These are phyloP conservation scores for Menura novaehollandiae DNA, from an alignment of 2,113 vertebrate species.

Conservation along the genomic window DNA sequence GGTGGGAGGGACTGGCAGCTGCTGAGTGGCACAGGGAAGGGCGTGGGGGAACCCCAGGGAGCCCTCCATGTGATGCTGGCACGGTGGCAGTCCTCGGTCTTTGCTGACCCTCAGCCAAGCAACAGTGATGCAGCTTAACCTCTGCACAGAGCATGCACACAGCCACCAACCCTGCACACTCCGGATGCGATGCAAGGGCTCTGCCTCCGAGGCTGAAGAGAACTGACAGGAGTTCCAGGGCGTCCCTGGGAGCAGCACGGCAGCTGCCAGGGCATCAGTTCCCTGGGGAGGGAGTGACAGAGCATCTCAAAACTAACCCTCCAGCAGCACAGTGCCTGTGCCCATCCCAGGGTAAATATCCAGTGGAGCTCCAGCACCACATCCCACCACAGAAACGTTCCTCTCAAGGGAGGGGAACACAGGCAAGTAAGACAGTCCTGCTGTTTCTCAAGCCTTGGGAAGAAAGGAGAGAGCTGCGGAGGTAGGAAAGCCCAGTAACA, in stretches of 20 bases:
- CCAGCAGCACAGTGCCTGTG: background rate
- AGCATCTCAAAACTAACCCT: background rate
- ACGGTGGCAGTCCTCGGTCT: background rate
- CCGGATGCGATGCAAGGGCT: accelerated
- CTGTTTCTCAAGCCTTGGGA: background rate
- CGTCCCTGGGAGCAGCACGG: background rate
- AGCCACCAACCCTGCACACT: accelerated
- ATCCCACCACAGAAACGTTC: background rate
- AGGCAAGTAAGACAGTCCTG: background rate
- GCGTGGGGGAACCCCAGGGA: background rate
- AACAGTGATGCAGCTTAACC: background rate
- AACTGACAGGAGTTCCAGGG: background rate
- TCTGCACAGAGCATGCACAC: accelerated
- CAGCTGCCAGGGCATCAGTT: background rate
- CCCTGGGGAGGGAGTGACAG: accelerated
- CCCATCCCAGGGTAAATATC: background rate
- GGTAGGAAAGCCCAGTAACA: background rate
- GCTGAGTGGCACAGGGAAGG: background rate
- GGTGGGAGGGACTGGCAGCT: background rate
- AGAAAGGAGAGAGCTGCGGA: background rate
- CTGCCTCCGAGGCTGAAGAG: background rate
- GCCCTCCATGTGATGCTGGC: background rate
- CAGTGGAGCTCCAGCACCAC: background rate
- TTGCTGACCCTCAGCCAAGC: background rate
- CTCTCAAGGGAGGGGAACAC: background rate